phyloP scores from a whole-genome alignment of 2,797 vertebrate species.

The Sciurus carolinensis region DNA sequence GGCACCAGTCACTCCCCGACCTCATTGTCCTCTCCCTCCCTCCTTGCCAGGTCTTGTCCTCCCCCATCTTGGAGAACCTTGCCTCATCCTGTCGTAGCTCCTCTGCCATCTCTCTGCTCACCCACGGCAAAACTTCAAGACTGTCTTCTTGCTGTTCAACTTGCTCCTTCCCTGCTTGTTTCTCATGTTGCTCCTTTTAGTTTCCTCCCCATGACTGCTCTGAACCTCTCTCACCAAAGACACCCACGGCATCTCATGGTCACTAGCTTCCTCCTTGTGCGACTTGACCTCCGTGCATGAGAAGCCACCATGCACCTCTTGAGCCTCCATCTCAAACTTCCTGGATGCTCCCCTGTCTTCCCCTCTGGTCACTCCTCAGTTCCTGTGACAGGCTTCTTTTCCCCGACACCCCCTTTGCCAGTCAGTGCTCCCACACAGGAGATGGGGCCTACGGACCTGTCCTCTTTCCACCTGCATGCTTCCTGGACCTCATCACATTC shows the following conservation, averaged over 20 bases:
- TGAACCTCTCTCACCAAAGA: neutral
- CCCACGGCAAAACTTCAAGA: neutral
- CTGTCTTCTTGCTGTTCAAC: neutral
- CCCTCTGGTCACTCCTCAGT: neutral
- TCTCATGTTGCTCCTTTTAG: neutral
- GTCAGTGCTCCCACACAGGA: too few species aligned
- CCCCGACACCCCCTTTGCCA: too few species aligned
- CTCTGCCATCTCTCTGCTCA: neutral
- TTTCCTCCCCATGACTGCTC: neutral
- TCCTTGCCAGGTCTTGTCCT: neutral
- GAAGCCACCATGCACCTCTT: neutral
- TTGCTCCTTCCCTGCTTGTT: neutral
- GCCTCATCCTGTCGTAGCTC: neutral
- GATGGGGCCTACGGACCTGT: neutral
- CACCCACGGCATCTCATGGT: rapidly evolving
- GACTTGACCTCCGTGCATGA: too few species aligned
- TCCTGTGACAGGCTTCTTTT: too few species aligned
- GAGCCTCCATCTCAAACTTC: neutral
- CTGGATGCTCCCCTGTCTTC: neutral
- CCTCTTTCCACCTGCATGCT: neutral
- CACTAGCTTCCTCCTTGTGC: neutral
- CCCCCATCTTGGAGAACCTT: neutral
- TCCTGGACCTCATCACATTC: neutral
- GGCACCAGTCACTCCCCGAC: neutral
- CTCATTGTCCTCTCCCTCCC: neutral